Conservation (phyloP, 1,140 invertebrate species). For the Zaprionus lachaisei region DNA sequence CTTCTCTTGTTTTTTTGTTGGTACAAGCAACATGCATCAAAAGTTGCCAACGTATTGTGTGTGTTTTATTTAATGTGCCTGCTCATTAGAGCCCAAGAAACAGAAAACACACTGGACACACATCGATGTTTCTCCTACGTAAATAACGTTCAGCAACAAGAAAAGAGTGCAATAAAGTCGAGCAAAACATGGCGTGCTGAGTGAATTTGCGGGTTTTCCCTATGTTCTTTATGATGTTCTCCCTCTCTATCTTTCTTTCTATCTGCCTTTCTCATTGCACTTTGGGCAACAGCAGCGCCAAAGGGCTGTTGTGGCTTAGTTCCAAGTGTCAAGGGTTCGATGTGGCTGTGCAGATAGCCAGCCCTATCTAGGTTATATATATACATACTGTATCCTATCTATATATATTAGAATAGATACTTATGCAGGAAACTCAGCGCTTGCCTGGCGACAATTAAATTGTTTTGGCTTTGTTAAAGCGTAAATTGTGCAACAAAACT, state of each 20-base stretch:
- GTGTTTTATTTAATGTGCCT: constrained; percentile 70
- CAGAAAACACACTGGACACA: constrained; percentile 23
- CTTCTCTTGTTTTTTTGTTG: constrained; percentile 37
- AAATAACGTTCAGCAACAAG: constrained; percentile 22
- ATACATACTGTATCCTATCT: constrained; percentile 7
- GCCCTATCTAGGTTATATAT: not conserved
- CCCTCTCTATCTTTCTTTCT: not conserved
- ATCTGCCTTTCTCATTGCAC: constrained; percentile 1
- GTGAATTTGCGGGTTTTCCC: constrained; percentile 48
- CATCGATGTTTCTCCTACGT: constrained; percentile 47
- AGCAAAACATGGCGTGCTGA: constrained; percentile 37
- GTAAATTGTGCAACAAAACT: constrained; percentile 82
- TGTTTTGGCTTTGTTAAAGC: constrained; percentile 81
- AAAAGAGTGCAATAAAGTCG: constrained; percentile 24
- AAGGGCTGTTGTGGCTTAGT: constrained; percentile 26
- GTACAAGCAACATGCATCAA: constrained; percentile 52
- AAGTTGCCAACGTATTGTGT: constrained; percentile 41
- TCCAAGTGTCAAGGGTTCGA: constrained; percentile 39
- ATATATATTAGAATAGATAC: not conserved
- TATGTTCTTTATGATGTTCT: not conserved
- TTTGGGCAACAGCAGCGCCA: constrained; percentile 17
- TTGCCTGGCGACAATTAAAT: constrained; percentile 73
- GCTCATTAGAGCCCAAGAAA: constrained; percentile 62
- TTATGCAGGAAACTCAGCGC: constrained; percentile 3
- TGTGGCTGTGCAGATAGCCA: constrained; percentile 29